Percentiles rank a stretch among this genome's conserved stretches.
These are phyloP conservation scores for Cassiopea andromeda DNA, from an alignment of 30 jellyfish, hydroid and myxozoan species.

Conservation along the genomic window DNA sequence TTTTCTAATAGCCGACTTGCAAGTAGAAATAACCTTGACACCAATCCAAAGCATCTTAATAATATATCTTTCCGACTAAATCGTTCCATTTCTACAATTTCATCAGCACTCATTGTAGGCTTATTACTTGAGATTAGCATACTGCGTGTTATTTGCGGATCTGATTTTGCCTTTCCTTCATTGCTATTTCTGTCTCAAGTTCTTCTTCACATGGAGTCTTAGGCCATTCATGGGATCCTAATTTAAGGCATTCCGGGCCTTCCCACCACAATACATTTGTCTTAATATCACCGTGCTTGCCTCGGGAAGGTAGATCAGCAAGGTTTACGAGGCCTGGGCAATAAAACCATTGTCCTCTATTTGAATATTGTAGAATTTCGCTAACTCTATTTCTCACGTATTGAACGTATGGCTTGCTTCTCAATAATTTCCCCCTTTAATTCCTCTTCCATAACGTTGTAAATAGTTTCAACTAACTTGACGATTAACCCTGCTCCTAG, in stretches of 20 bases:
- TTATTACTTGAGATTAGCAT: neutral
- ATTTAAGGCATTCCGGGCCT: neutral
- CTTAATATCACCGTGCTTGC: neutral
- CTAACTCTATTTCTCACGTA: too few species aligned
- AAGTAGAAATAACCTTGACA: neutral
- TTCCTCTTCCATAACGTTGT: neutral
- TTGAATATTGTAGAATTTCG: too few species aligned
- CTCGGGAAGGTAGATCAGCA: slow-evolving; percentile 48
- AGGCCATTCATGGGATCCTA: neutral
- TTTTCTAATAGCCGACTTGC: neutral
- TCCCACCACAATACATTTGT: neutral
- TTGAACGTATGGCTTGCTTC: slow-evolving; percentile 22
- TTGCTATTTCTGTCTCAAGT: neutral
- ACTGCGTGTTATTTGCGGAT: slow-evolving; percentile 15
- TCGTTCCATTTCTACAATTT: too few species aligned
- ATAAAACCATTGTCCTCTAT: too few species aligned
- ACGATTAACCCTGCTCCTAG: too few species aligned
- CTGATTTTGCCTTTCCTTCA: neutral
- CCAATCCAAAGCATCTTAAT: slow-evolving; percentile 12
- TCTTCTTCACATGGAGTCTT: neutral
- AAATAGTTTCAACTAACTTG: too few species aligned
- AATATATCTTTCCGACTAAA: slow-evolving; percentile 11
- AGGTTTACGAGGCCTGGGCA: neutral
- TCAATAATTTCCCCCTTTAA: neutral
- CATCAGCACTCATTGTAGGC: too few species aligned